phyloP scores from a whole-genome alignment of 1,140 invertebrate species.

The Euborellia annulipes region DNA sequence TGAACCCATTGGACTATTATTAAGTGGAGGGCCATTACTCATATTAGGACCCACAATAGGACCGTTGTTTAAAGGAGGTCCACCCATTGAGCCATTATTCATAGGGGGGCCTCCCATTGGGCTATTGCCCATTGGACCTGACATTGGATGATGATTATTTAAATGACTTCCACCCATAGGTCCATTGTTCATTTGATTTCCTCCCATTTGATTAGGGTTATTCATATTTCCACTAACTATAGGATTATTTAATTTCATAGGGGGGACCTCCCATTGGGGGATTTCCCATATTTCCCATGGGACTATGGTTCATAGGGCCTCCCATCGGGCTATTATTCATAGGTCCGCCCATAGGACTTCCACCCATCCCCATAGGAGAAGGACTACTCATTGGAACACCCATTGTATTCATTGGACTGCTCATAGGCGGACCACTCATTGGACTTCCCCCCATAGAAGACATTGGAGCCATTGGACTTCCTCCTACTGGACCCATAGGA shows the following conservation, averaged over 20 bases:
- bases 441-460: slow-evolving; percentile 19
- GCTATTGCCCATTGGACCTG: slow-evolving; percentile 33
- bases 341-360: slow-evolving; percentile 9
- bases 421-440: slow-evolving; percentile 8
- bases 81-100: slow-evolving; percentile 31
- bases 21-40: no score
- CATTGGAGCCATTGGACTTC: no score
- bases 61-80: slow-evolving; percentile 32
- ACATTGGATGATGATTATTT: slow-evolving; percentile 38
- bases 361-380: slow-evolving; percentile 7
- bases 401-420: slow-evolving; percentile 14
- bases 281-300: slow-evolving; percentile 13
- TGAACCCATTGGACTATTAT: no score
- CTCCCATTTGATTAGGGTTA: slow-evolving; percentile 3
- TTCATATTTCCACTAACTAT: no score
- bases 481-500: slow-evolving; percentile 15
- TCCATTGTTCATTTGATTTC: slow-evolving; percentile 16
- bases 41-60: no score
- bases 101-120: slow-evolving; percentile 41
- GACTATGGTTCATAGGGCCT: slow-evolving; percentile 13
- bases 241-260: no score
- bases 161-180: slow-evolving; percentile 32
- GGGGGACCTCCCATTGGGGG: slow-evolving; percentile 4
- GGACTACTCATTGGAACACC: slow-evolving; percentile 12
- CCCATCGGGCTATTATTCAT: slow-evolving; percentile 23